Evolutionary conservation across 2,113 vertebrate species (phyloP), one percentile per base, ranked within the genome.

Genomic region (Labrus mixtus): DNA sequence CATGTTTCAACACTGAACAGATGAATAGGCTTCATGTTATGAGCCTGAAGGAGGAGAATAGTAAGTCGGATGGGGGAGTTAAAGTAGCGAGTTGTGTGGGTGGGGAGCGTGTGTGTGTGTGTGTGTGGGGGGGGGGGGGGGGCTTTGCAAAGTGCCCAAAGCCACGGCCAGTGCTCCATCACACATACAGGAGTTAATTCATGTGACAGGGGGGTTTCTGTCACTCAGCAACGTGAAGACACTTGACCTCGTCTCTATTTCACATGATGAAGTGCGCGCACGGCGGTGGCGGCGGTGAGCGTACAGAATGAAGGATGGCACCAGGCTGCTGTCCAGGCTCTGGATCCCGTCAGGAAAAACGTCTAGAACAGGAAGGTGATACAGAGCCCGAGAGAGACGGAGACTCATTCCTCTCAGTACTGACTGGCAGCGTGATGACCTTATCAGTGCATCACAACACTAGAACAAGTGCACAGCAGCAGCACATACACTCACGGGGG

Each of bases 1-100:
- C 64, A 60, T 87, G 91, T 89, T 91, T 90, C 76, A 89, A 82
- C 90, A 85, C 79, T 85, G 81, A 88, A 82, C 86, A 92, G 90
- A 94, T 92, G 87, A 93, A 93, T 85, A 61, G 82, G 79, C 63
- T 85, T 86, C 79, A 85, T 79, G 79, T 83, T 89, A 90, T 90
- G 87, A 91, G 88, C 90, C 85, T 74, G 51, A 75, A 87, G 89
- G 87, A 82, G 64, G 79, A 72, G 69, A 74, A 73, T 41, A 71
- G 78, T 68, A 66, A 72, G 72, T 67, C 67, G 13, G 50, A 9
- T 55, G 79, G 62, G 64, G 64, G 65, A 72, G 59, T 33, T 50
- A 23, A 68, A 68, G 75, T 73, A 71, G 17, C 41, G 63, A 43
- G 70, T 54, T 16, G 61, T 43, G 62, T 50, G 19, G 48, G 39